These are phyloP conservation scores for Amiota communis DNA, from an alignment of 2,888 invertebrate species.

Conservation along the genomic window DNA sequence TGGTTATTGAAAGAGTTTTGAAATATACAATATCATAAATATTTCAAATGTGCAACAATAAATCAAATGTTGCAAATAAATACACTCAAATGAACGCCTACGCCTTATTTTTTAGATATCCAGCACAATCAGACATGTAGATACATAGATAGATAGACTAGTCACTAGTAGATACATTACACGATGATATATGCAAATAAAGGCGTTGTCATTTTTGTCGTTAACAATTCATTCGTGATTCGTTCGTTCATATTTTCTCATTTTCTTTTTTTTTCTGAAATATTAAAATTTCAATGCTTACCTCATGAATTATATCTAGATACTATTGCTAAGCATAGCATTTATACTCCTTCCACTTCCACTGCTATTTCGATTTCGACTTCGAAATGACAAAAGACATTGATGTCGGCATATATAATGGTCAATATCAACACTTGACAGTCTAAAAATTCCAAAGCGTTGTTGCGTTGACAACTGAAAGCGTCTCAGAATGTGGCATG, in stretches of 20 bases:
- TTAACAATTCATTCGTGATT: no score
- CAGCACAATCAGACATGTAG: neutral
- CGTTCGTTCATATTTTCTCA: no score
- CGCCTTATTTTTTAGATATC: neutral
- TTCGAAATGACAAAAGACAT: neutral
- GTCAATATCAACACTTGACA: conserved; percentile 23
- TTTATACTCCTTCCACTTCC: no score
- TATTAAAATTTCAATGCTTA: neutral
- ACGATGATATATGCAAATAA: conserved; percentile 2
- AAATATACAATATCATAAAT: conserved; percentile 48
- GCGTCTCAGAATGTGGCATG: conserved; percentile 3
- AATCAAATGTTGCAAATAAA: conserved; percentile 17
- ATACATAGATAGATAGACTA: neutral
- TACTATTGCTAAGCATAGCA: no score
- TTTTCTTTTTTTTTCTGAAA: no score
- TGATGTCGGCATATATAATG: conserved; percentile 1
- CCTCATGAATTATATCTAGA: neutral
- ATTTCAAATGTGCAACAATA: conserved; percentile 55
- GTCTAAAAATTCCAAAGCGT: neutral
- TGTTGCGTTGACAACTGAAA: neutral
- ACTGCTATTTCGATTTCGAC: neutral
- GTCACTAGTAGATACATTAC: neutral
- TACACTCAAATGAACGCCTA: conserved; percentile 7
- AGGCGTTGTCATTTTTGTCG: neutral
- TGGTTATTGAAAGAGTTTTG: no score